phyloP scores from a whole-genome alignment of 2,797 vertebrate species.

The Leptatherina wallacei region DNA sequence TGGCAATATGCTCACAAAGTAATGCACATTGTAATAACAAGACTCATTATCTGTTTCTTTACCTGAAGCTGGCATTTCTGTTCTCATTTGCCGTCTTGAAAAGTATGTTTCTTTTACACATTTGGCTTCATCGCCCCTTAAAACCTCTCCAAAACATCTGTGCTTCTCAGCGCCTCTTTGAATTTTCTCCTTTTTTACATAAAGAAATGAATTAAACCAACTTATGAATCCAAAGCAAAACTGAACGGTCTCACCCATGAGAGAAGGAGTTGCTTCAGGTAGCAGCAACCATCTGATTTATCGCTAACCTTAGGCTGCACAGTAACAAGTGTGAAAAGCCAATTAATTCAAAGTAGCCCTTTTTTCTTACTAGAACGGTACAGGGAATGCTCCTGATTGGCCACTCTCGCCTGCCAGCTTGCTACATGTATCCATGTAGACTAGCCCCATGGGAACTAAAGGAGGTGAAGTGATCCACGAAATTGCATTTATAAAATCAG shows the following conservation, averaged over 20 bases:
- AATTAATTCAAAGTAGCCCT: neutral
- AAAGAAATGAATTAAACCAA: neutral
- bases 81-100: neutral
- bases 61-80: neutral
- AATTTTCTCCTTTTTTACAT: neutral
- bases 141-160: neutral
- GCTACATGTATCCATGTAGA: neutral
- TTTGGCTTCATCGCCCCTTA: neutral
- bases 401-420: neutral
- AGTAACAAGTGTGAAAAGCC: neutral
- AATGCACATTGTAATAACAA: neutral
- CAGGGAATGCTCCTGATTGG: neutral
- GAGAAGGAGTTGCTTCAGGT: neutral
- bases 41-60: neutral
- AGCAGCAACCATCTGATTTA: neutral
- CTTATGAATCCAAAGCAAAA: neutral
- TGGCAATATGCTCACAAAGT: neutral
- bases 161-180: neutral
- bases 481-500: neutral
- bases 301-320: neutral
- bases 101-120: neutral
- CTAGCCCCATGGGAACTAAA: slow-evolving; percentile 4
- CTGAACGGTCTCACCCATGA: neutral
- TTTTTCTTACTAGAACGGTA: neutral
- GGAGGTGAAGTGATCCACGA: neutral